phyloP scores from a whole-genome alignment of 2,797 vertebrate species.

The Tragopan temminckii region DNA sequence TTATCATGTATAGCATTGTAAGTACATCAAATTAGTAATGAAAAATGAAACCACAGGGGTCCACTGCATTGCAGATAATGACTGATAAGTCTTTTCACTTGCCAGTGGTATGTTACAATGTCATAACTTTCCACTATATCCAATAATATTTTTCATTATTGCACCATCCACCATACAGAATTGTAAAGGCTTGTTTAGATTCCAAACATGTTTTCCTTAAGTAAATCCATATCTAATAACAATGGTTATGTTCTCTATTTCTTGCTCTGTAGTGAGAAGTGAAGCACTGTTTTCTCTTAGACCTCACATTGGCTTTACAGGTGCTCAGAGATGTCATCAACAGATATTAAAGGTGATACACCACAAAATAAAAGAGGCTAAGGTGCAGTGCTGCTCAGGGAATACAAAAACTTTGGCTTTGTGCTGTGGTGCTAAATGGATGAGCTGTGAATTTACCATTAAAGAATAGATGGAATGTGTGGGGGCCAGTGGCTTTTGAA shows the following conservation, averaged over 20 bases:
- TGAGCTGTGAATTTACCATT: background rate
- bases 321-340: constrained; percentile 59
- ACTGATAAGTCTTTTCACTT: constrained; percentile 44
- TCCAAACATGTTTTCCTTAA: constrained; percentile 63
- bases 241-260: constrained; percentile 39
- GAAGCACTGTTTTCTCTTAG: constrained; percentile 39
- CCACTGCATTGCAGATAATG: constrained; percentile 39
- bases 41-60: constrained; percentile 59
- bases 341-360: constrained; percentile 63
- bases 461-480: background rate
- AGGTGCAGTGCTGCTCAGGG: background rate
- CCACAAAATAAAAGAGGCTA: constrained; percentile 55
- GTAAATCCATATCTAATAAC: constrained; percentile 62
- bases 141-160: constrained; percentile 62
- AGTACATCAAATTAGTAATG: constrained; percentile 64
- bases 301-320: constrained; percentile 48
- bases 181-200: constrained; percentile 45
- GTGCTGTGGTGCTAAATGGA: background rate
- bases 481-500: background rate
- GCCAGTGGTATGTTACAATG: constrained; percentile 25
- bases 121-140: constrained; percentile 63
- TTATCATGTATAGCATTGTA: constrained; percentile 61
- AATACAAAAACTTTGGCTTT: background rate
- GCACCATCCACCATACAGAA: constrained; percentile 34
- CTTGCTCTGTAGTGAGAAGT: background rate